phyloP scores from a whole-genome alignment of 2,888 invertebrate species.

The Arrhopalites spinosus region DNA sequence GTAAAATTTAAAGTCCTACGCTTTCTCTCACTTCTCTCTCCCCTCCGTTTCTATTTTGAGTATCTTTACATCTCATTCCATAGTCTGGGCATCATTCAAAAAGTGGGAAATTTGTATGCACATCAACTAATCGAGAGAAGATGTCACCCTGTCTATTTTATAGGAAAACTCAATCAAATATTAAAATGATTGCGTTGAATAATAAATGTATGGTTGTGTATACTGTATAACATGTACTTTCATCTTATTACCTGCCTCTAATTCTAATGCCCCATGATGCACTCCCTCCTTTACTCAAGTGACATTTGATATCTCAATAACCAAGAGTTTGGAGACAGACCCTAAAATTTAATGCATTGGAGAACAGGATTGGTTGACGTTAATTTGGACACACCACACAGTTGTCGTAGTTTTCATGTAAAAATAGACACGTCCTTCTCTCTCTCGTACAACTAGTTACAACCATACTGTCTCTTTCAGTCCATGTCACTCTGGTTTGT shows the following conservation, averaged over 20 bases:
- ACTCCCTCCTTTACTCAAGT: not conserved
- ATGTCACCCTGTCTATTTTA: constrained; percentile 11
- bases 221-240: not conserved
- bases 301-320: not conserved
- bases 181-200: not conserved
- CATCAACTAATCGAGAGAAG: constrained; percentile 4
- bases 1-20: not conserved
- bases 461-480: too few species aligned
- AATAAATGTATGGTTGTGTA: too few species aligned
- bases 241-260: not conserved
- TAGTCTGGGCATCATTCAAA: not conserved
- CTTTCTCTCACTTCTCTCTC: not conserved
- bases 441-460: too few species aligned
- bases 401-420: too few species aligned
- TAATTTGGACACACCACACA: too few species aligned
- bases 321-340: too few species aligned
- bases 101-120: not conserved
- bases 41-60: not conserved
- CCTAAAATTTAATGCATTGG: not conserved
- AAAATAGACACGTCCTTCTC: not conserved
- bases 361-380: not conserved
- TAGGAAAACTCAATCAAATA: not conserved
- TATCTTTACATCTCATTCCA: not conserved
- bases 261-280: not conserved
- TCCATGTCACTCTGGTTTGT: too few species aligned